Conservation (phyloP, 2,113 vertebrate species). For the Calonectris borealis region DNA sequence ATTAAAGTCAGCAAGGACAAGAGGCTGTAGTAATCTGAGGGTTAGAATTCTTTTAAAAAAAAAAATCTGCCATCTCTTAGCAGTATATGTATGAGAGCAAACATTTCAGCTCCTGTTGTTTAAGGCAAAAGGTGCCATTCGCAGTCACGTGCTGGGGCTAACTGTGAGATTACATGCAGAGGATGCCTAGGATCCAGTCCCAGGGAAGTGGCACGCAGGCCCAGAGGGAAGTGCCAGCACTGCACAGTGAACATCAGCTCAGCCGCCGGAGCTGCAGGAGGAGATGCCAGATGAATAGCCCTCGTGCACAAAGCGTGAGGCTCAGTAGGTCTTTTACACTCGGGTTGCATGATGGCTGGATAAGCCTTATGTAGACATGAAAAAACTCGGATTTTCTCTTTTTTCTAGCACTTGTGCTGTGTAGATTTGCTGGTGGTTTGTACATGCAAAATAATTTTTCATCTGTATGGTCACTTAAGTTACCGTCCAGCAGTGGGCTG, state of each 20-base stretch:
- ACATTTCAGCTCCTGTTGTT: not conserved
- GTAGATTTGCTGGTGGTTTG: not conserved
- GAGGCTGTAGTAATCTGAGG: not conserved
- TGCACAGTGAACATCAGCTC: not conserved
- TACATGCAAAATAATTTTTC: not conserved
- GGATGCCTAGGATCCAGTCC: not conserved
- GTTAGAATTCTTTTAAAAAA: not conserved
- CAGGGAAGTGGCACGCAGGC: not conserved
- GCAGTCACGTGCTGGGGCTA: not conserved
- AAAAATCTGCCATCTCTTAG: not conserved
- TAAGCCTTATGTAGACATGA: not conserved
- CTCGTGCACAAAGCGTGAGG: not conserved
- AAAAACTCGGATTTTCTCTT: not conserved
- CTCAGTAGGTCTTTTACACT: not conserved
- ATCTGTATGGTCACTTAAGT: not conserved
- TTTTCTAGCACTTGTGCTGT: not conserved
- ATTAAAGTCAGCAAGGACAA: not conserved
- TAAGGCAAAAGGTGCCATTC: not conserved
- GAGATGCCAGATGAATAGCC: not conserved
- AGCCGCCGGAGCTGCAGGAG: not conserved
- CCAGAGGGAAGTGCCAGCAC: not conserved
- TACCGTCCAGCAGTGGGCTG: not conserved
- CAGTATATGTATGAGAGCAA: not conserved
- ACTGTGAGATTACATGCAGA: not conserved
- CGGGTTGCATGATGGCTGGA: not conserved